Base-by-base conservation (phyloP, 2,113 vertebrate species). In the Trochalopteron elliotii region DNA sequence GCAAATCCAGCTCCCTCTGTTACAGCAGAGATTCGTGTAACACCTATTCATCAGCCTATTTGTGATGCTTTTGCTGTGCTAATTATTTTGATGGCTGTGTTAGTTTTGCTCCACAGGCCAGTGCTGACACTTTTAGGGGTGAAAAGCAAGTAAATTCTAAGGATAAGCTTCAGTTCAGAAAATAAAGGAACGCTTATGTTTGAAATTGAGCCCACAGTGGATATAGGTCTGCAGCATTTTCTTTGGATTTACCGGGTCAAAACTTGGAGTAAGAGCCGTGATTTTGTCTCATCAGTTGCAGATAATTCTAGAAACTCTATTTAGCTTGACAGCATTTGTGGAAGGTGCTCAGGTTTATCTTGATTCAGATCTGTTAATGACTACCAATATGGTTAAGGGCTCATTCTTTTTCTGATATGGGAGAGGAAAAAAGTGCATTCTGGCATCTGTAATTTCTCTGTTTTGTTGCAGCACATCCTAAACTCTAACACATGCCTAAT, bases 401-500 rank as follows among this genome's bases (percentile, higher is more conserved):
- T 80, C 22, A 2, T 56, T 47, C 10, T 60, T 55, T 65, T 71
- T 82, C 11, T 72, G 44, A 28, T 35, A n/a, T 1, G 7, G 3
- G 15, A 22, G 21, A 22, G 10, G 15, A 15, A 53, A 65, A 35
- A 33, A 10, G 5, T 14, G 1, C 9, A 0, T 37, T 78, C 33
- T 57, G 28, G 28, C 23, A 23, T 63, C 42, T 12, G 2, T 84
- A 31, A 56, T n/a, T 77, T 47, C 17, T 67, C 23, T 21, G 2
- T 63, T 90, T 71, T 47, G 11, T 79, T 83, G 19, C 24, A 79
- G 35, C 12, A 20, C 5, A 11, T 17, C 15, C 17, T 83, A 24
- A 55, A 53, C 15, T 61, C 45, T 63, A 40, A 35, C 4, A 5
- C 31, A 25, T 0, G 0, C 37, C 23, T 78, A 15, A 40, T 42